Conservation (phyloP, 2,113 vertebrate species). For the Gymnobelideus leadbeateri region DNA sequence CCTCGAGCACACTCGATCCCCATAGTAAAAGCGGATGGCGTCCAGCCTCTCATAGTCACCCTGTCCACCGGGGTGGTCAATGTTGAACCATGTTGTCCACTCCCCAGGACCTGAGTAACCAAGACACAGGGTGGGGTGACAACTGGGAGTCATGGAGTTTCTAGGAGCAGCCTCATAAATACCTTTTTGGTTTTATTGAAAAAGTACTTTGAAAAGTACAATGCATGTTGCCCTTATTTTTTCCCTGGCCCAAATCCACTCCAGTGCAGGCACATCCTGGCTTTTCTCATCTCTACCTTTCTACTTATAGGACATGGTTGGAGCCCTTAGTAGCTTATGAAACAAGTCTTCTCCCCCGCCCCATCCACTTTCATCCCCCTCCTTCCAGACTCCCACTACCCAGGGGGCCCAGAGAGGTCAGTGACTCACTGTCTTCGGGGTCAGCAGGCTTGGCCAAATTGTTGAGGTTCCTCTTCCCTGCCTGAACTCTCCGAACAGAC, state of each 20-base stretch:
- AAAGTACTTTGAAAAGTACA: not conserved
- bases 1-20: constrained; percentile 85
- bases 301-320: not conserved
- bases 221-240: not conserved
- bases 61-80: constrained; percentile 91
- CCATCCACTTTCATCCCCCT: not conserved
- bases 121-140: not conserved
- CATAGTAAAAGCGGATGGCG: constrained; percentile 92
- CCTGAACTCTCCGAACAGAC: constrained; percentile 79
- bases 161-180: not conserved
- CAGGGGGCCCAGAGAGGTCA: constrained; percentile 16
- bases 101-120: constrained; percentile 84
- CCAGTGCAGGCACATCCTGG: not conserved
- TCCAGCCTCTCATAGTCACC: constrained; percentile 93
- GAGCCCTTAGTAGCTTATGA: not conserved
- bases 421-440: constrained; percentile 83
- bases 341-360: not conserved
- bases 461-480: constrained; percentile 76
- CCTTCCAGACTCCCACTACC: not conserved
- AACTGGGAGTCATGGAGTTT: not conserved
- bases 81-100: constrained; percentile 94
- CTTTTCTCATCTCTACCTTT: not conserved
- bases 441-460: constrained; percentile 68
- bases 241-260: not conserved
- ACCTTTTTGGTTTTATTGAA: not conserved